Conservation (phyloP, 2,113 vertebrate genomes). For the Labeo rohita region DNA sequence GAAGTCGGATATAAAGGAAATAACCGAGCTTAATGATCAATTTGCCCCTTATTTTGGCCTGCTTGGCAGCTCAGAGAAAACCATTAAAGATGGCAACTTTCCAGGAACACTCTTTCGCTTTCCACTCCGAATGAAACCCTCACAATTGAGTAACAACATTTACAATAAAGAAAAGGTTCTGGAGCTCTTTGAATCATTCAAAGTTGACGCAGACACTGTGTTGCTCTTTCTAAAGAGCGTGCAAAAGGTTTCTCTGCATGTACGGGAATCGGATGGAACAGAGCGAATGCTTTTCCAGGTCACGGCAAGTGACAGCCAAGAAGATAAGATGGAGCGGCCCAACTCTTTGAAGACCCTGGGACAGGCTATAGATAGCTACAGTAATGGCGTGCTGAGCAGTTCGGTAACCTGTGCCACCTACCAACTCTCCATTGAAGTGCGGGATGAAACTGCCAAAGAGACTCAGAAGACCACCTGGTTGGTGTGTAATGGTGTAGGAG, state of each 20-base stretch:
- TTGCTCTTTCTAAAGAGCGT: slow-evolving; percentile 95
- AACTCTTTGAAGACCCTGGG: slow-evolving; percentile 85
- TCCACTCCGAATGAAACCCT: slow-evolving; percentile 89
- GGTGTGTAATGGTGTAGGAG: slow-evolving; percentile 93
- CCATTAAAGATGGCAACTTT: slow-evolving; percentile 84
- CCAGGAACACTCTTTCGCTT: slow-evolving; percentile 97
- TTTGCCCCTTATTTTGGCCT: slow-evolving; percentile 91
- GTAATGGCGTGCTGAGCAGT: slow-evolving; percentile 82
- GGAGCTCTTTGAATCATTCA: slow-evolving; percentile 95
- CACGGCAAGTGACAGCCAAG: slow-evolving; percentile 81
- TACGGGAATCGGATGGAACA: slow-evolving; percentile 87
- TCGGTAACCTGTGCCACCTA: slow-evolving; percentile 90
- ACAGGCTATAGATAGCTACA: slow-evolving; percentile 86
- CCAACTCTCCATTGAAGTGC: slow-evolving; percentile 85
- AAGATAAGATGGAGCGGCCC: slow-evolving; percentile 83
- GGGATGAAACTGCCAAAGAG: slow-evolving; percentile 85
- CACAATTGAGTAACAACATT: slow-evolving; percentile 90
- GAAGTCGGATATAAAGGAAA: slow-evolving; percentile 90
- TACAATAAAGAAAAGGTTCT: slow-evolving; percentile 96
- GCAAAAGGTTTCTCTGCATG: slow-evolving; percentile 88
- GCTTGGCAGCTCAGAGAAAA: slow-evolving; percentile 91
- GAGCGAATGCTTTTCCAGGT: slow-evolving; percentile 91
- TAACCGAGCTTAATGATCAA: slow-evolving; percentile 88
- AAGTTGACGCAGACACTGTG: slow-evolving; percentile 93
- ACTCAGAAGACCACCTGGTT: slow-evolving; percentile 89